Base-by-base conservation (phyloP, 2,888 invertebrate genomes). In the Leucophora obtusa region DNA sequence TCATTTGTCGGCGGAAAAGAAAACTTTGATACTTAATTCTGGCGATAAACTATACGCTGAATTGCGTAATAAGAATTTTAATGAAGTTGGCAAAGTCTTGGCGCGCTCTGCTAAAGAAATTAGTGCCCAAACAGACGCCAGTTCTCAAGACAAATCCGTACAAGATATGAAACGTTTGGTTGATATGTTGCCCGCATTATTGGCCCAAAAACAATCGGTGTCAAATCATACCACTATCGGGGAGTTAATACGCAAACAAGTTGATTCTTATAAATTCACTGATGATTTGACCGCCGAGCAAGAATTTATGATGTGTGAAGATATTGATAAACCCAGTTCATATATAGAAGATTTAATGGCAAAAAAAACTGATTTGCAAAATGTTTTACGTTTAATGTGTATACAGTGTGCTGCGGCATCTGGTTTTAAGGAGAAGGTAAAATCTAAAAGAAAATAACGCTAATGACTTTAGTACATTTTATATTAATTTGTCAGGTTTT, bases 161-260 rank as follows among this genome's bases (percentile, higher is more conserved):
- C 96, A 96, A 86, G 97, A 98, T 91, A 96, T 98, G 91, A 97
- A 97, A 88, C 94, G 96, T 86, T 97, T 98, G 89, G 98, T 98
- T 2, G 94, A 96, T 43, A 94, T 95, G 66, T 91, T 98, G 82
- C 98, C 98, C 0, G 95, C 95, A 85, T 93, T 98, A 91, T 91
- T 98, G 86, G 95, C 94, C 18, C 94, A 95, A 83, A 97, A 97
- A 87, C 94, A 95, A 87, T 96, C 96, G 1, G 91, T 97, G n/a
- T 94, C 95, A 38, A 91, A 93, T 90, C 98, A 98, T 87, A 98
- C 97, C 6, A 95, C 97, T 43, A 96, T 99, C 84, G 98, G 98
- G 0, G 97, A 98, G 89, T 93, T 97, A 87, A 95, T 99, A 35
- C 97, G 98, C 89, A 96, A 97, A 91, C 93, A 92, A 0, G 93